Evolutionary conservation across 64 coral and sea anemone species (phyloP), one percentile per base, ranked within the genome.

Genomic region (Montipora capricornis): DNA sequence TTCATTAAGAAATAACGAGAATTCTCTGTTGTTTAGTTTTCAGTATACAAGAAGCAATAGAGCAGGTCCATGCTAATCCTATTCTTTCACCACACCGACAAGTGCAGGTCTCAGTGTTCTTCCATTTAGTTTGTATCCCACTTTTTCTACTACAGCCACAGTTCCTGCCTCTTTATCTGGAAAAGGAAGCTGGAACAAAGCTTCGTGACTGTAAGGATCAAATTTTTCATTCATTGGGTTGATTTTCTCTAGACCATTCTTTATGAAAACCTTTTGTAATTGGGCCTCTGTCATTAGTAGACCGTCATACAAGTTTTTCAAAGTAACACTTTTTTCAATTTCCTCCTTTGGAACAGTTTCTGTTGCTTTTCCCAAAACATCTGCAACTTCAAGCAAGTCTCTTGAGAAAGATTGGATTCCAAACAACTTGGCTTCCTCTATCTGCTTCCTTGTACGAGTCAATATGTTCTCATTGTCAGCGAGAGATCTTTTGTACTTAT

Each of bases 331-430:
- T 77, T 93, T 95, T 14, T 92, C 84, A 71, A 99, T 60, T 59
- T 99, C 95, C 75, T 96, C 95, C 68, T 75, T 81, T 13, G 98
- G 95, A 16, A 99, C 89, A 90, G 70, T 92, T 85, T 94, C 87
- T 24, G 98, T 99, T 47, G 98, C 98, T 89, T 99, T 99, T 89
- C 91, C 98, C 7, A 99, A 81, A 44, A 99, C 76, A 79, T 99
- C 98, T 81, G 95, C 95, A 86, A 99, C 95, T 87, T 99, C 98
- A 26, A 99, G 92, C 67, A 99, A 88, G 76, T 99, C 98, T 87
- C 96, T 99, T 53, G 98, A 96, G 94, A 99, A 99, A 75, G 92
- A 77, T 20, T 96, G 98, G 84, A 99, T 99, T 74, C 95, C 98
- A 93, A 99, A 99, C 44, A 99, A 60, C 78, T 89, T 82, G 16